Percentiles rank a stretch among this genome's conserved stretches.
These are phyloP conservation scores for Campoletis sonorensis DNA, from an alignment of 1,140 invertebrate genomes.

Conservation along the genomic window DNA sequence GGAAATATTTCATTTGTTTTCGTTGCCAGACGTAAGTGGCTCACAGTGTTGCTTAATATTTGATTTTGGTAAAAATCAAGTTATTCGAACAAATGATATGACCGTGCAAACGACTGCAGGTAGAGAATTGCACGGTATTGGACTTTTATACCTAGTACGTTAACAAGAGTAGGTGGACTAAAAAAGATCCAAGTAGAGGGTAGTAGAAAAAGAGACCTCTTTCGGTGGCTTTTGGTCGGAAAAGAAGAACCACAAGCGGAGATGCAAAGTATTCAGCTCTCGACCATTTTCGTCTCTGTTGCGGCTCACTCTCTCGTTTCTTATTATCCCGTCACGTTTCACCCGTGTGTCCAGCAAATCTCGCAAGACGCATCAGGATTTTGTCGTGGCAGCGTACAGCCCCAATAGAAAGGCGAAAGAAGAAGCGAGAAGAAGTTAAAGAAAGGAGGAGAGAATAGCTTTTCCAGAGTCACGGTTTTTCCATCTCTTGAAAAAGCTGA, in stretches of 20 bases:
- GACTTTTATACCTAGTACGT: too few relatives aligned
- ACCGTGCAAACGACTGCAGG: too few relatives aligned
- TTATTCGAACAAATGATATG: too few relatives aligned
- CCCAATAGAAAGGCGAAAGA: constrained; percentile 10
- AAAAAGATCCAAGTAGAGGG: too few relatives aligned
- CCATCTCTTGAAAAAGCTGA: constrained; percentile 35
- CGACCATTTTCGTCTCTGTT: constrained; percentile 12
- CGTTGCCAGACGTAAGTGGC: too few relatives aligned
- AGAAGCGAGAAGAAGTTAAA: not conserved
- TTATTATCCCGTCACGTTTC: constrained; percentile 56
- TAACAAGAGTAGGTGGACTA: too few relatives aligned
- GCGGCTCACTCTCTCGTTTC: not conserved
- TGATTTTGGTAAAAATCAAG: too few relatives aligned
- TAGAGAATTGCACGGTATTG: too few relatives aligned
- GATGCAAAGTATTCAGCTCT: constrained; percentile 10
- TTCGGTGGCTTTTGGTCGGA: not conserved
- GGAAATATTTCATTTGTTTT: too few relatives aligned
- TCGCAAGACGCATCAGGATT: constrained; percentile 47
- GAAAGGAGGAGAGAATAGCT: constrained; percentile 8
- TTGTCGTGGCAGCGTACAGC: constrained; percentile 15
- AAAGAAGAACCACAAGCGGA: constrained; percentile 20
- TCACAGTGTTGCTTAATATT: too few relatives aligned
- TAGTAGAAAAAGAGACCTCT: not conserved
- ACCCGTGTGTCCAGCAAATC: constrained; percentile 59
- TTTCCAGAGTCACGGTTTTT: constrained; percentile 29